Evolutionary conservation across 1,140 invertebrate species (phyloP), one percentile per base, ranked within the genome.

Genomic region (Nixonia krombeini): DNA sequence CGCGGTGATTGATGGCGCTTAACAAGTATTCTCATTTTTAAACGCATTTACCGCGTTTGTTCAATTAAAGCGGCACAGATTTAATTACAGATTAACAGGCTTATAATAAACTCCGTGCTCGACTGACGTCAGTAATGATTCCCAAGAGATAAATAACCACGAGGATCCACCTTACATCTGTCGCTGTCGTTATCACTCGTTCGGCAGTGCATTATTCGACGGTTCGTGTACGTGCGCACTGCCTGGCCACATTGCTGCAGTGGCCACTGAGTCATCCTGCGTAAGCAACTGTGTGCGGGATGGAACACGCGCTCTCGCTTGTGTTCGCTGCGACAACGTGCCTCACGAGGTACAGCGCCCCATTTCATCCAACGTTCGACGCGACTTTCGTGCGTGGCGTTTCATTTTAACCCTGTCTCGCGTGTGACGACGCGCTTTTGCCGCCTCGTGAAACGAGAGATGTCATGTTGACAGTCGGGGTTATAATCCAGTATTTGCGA

Each of bases 231-330:
- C 62, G 42, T 68, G 9, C 9, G 58, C 52, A 63, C 45, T 44
- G 35, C 52, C 46, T 59, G 38, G 58, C 62, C n/a, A n/a, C n/a
- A n/a, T n/a, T n/a, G n/a, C 56, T 66, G 66, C 58, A 51, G 51
- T 53, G 62, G 52, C 55, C 47, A 64, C 59, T 59, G 61, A 79
- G 78, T 78, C 79, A 80, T 80, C 59, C 75, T 66, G 68, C 76
- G 64, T 76, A 72, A 65, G 73, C 69, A 65, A n/a, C n/a, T n/a
- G n/a, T 57, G 70, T 58, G 64, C 65, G 59, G 69, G 68, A 57
- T 65, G 40, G 56, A 53, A 42, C 55, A 52, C 51, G 29, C 40
- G 65, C 64, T 51, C 59, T 35, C 49, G 37, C 66, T 55, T 65
- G 44, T 61, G 46, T 35, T 47, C 52, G 31, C 21, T n/a, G n/a